These are phyloP conservation scores for Echinarachnius parma DNA, from an alignment of 53 echinoderm and acorn worm genomes.

Conservation along the genomic window DNA sequence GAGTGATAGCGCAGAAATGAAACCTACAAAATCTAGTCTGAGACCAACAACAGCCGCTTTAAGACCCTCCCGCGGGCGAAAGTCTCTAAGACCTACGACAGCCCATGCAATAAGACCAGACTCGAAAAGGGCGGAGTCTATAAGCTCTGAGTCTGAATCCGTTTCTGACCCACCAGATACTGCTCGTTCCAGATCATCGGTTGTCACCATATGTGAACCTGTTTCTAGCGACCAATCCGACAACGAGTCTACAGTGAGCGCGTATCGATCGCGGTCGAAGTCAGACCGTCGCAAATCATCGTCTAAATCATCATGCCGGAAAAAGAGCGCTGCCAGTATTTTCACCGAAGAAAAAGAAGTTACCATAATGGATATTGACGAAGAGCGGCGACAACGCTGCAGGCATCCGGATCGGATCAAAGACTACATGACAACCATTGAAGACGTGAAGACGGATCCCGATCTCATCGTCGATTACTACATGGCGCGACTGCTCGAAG, in stretches of 20 bases:
- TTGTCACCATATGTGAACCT: slow-evolving; percentile 14
- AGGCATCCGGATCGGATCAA: slow-evolving; percentile 1
- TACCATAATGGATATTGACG: slow-evolving; percentile 41
- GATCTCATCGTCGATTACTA: slow-evolving; percentile 39
- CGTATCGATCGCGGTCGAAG: background rate
- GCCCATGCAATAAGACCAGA: too few relatives aligned
- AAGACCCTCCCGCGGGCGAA: too few relatives aligned
- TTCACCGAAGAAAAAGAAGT: slow-evolving; percentile 26
- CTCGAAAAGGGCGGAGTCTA: too few relatives aligned
- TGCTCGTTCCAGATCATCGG: background rate
- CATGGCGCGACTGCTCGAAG: slow-evolving; percentile 36
- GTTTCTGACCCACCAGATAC: too few relatives aligned
- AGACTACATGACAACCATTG: slow-evolving; percentile 9
- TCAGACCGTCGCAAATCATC: slow-evolving; percentile 1
- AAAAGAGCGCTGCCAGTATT: slow-evolving; percentile 9
- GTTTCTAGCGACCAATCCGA: slow-evolving; percentile 6
- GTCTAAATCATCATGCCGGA: slow-evolving; percentile 1
- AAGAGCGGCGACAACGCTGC: slow-evolving; percentile 11
- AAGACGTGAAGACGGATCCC: slow-evolving; percentile 23
- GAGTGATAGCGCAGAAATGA: background rate
- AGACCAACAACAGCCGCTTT: too few relatives aligned
- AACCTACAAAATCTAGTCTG: too few relatives aligned
- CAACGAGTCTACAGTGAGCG: slow-evolving; percentile 2
- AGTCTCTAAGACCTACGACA: too few relatives aligned
- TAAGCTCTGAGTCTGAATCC: too few relatives aligned